Evolutionary conservation across 2,888 invertebrate species (phyloP).

Genomic region (Trachelus tabidus): DNA sequence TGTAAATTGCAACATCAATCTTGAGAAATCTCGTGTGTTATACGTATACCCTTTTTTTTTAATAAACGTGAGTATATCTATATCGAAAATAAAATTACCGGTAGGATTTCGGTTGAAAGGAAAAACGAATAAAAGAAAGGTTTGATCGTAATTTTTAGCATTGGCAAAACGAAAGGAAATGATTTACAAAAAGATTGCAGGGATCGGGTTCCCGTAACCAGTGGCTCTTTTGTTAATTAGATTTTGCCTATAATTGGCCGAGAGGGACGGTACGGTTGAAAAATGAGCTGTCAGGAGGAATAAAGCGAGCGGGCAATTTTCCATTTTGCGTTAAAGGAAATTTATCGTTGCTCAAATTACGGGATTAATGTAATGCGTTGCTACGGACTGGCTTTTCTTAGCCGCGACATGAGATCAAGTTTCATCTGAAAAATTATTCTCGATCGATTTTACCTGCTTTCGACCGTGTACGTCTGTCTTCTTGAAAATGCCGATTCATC

Average conservation of each 20-base stretch:
- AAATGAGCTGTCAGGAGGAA: neutral
- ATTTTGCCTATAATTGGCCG: slow-evolving; percentile 2
- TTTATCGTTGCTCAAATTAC: slow-evolving; percentile 10
- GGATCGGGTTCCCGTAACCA: neutral
- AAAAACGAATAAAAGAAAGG: too few species aligned
- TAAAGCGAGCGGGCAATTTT: neutral
- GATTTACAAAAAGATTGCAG: too few species aligned
- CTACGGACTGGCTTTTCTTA: neutral
- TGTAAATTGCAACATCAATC: too few species aligned
- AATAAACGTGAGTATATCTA: too few species aligned
- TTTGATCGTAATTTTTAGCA: too few species aligned
- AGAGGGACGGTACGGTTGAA: neutral
- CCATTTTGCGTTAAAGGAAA: slow-evolving; percentile 4
- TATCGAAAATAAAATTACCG: too few species aligned
- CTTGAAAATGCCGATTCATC: too few species aligned
- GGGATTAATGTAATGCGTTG: slow-evolving; percentile 12
- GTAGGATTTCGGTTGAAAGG: too few species aligned
- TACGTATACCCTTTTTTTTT: too few species aligned
- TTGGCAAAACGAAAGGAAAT: too few species aligned
- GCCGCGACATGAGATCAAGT: slow-evolving; percentile 1
- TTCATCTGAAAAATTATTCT: slow-evolving; percentile 12
- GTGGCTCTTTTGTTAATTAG: slow-evolving; percentile 4
- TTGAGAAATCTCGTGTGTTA: too few species aligned
- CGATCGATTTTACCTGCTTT: slow-evolving; percentile 7
- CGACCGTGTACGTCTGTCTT: too few species aligned